Conservation (phyloP, 2,888 invertebrate genomes). For the Aleiodes alternator region DNA sequence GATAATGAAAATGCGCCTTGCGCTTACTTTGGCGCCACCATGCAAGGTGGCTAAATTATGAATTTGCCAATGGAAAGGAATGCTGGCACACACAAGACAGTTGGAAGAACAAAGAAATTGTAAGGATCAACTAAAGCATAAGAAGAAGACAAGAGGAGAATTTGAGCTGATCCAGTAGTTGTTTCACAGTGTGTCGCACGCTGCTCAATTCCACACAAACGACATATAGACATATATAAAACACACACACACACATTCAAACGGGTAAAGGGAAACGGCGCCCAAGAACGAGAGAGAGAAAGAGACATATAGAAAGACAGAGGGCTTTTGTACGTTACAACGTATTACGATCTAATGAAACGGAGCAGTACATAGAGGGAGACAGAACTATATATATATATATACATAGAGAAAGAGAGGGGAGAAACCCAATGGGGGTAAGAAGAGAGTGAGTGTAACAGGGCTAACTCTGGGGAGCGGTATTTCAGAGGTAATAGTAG, state of each 20-base stretch:
- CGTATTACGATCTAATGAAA: conserved; percentile 8
- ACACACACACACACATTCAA: no score
- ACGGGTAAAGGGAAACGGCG: neutral
- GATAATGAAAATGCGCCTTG: conserved; percentile 7
- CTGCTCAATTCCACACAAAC: neutral
- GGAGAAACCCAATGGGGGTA: conserved; percentile 40
- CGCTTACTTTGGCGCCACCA: neutral
- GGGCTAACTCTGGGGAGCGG: conserved; percentile 47
- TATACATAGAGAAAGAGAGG: conserved; percentile 28
- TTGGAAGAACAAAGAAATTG: conserved; percentile 10
- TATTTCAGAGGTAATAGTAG: conserved; percentile 42
- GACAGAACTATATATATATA: no score
- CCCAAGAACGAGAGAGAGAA: neutral
- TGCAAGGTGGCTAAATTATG: neutral
- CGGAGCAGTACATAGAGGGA: conserved; percentile 11
- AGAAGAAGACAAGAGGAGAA: neutral
- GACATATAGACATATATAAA: neutral
- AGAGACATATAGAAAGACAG: conserved; percentile 27
- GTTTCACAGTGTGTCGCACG: neutral
- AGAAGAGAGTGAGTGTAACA: conserved; percentile 45
- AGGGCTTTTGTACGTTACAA: conserved; percentile 1
- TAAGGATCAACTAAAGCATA: conserved; percentile 5
- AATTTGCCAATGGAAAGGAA: conserved; percentile 1
- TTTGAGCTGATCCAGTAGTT: neutral
- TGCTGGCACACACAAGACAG: neutral